A percentile compares a stretch with the other conserved stretches of the same genome.
Conservation (phyloP, 1,140 invertebrate species). For the Drosophila dunni region DNA sequence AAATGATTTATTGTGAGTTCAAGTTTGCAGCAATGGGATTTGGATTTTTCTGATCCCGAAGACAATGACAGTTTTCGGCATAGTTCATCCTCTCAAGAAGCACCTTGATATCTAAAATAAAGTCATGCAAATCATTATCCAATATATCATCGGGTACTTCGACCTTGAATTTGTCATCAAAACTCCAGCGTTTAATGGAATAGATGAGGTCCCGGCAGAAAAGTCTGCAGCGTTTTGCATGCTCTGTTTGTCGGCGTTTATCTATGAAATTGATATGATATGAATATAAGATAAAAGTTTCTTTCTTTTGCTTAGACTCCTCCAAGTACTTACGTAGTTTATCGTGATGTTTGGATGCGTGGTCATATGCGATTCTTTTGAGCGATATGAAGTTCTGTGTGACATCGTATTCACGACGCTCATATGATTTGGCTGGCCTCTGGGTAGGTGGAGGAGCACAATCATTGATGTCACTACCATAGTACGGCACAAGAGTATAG, state of each 20-base stretch:
- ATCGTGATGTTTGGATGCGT: neutral
- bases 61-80: conserved; percentile 3
- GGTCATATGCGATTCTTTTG: too few species aligned
- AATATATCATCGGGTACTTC: neutral
- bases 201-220: conserved; percentile 11
- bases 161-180: neutral
- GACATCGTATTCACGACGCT: conserved; percentile 13
- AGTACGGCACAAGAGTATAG: conserved; percentile 16
- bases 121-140: neutral
- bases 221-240: neutral
- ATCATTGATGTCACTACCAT: conserved; percentile 6
- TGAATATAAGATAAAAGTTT: too few species aligned
- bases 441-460: neutral
- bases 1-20: neutral
- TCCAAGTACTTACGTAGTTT: neutral
- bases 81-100: neutral
- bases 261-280: too few species aligned
- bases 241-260: neutral
- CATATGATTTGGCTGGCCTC: neutral
- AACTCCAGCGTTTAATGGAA: conserved; percentile 2
- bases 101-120: neutral
- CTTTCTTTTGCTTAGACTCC: too few species aligned
- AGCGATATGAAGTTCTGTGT: neutral
- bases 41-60: neutral
- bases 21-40: neutral